Evolutionary conservation across 2,113 vertebrate species (phyloP).

Genomic region (Pelobates fuscus): DNA sequence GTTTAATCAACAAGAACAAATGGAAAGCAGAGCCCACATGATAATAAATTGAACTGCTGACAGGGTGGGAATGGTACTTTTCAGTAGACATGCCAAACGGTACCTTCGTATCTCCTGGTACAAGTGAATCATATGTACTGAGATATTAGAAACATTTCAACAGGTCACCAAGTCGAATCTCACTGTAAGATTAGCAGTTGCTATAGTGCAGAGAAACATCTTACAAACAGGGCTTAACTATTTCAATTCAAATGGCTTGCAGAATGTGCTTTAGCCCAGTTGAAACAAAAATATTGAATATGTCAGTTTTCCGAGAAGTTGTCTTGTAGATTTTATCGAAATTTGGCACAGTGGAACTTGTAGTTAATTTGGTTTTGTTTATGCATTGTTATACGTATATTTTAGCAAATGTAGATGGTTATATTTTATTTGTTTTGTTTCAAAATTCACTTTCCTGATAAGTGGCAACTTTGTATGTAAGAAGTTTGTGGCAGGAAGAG

Average conservation of each 20-base stretch:
- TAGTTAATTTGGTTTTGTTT: no score
- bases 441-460: no score
- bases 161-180: neutral
- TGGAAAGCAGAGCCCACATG: neutral
- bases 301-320: no score
- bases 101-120: constrained; percentile 25
- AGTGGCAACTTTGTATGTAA: no score
- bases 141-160: neutral
- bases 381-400: no score
- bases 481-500: no score
- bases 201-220: constrained; percentile 18
- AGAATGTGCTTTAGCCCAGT: no score
- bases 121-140: neutral
- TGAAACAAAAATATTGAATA: no score
- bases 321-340: no score
- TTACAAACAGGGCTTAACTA: constrained; percentile 8
- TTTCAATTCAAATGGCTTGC: neutral
- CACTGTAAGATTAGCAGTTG: neutral
- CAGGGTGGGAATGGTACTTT: constrained; percentile 4
- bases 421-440: no score
- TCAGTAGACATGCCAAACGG: neutral
- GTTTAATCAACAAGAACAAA: neutral
- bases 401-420: no score
- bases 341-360: no score
- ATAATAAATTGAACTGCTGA: neutral